Conservation (phyloP, 2,113 vertebrate genomes). For the Labeo catla region DNA sequence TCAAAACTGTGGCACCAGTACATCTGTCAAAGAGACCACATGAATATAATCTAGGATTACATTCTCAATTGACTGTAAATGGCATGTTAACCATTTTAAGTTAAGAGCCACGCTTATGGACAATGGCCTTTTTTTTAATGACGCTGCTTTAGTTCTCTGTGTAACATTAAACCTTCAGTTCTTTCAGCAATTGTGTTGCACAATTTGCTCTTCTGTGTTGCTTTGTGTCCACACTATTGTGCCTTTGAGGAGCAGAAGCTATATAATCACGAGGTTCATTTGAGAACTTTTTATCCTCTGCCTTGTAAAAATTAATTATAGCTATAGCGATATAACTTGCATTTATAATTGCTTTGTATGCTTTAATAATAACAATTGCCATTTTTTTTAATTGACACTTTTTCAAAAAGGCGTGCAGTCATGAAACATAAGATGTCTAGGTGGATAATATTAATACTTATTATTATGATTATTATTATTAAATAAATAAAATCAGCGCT, state of each 20-base stretch:
- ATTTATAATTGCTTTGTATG: not conserved
- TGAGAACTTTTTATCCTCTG: not conserved
- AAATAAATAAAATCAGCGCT: not conserved
- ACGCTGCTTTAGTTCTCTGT: constrained; percentile 21
- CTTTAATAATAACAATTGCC: not conserved
- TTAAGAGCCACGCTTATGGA: constrained; percentile 7
- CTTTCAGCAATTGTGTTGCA: constrained; percentile 1
- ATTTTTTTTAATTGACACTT: no score
- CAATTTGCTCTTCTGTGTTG: not conserved
- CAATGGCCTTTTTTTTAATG: constrained; percentile 20
- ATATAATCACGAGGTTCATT: not conserved
- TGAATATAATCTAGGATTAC: constrained; percentile 25
- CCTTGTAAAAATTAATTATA: constrained; percentile 15
- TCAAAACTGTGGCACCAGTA: constrained; percentile 10
- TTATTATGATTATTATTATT: no score
- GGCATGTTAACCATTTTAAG: constrained; percentile 21
- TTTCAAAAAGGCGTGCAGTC: no score
- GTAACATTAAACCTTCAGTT: constrained; percentile 28
- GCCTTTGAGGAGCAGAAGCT: constrained; percentile 17
- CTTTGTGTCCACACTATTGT: constrained; percentile 13
- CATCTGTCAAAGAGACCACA: not conserved
- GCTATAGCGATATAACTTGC: not conserved
- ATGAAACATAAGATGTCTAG: not conserved
- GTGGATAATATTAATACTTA: not conserved
- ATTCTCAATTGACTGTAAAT: constrained; percentile 24